These are phyloP conservation scores for Spatulosminthurus flaviceps DNA, from an alignment of 2,888 invertebrate genomes.

Conservation along the genomic window DNA sequence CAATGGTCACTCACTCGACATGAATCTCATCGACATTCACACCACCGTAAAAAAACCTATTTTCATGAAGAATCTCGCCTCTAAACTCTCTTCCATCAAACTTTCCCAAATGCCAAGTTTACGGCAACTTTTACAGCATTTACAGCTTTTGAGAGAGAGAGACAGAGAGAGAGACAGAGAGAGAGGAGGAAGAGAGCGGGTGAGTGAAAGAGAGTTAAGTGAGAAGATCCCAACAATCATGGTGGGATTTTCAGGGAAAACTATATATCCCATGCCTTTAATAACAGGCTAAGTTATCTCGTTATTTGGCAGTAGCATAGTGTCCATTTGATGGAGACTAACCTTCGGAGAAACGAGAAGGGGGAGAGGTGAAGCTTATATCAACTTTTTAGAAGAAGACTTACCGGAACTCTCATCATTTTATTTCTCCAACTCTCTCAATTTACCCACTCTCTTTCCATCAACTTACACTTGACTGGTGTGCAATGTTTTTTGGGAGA, in stretches of 20 bases:
- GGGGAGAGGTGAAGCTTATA: not conserved
- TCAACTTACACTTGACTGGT: not conserved
- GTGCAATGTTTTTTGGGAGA: no score
- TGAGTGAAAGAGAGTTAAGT: not conserved
- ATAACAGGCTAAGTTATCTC: constrained; percentile 13
- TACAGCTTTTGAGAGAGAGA: not conserved
- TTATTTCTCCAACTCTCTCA: not conserved
- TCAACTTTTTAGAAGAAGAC: no score
- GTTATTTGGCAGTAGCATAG: constrained; percentile 1
- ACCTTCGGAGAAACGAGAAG: not conserved
- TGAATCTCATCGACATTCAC: constrained; percentile 52
- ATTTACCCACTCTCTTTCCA: not conserved
- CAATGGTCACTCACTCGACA: constrained; percentile 47
- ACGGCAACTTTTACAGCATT: not conserved
- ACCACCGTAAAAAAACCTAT: constrained; percentile 51
- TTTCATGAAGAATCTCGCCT: constrained; percentile 41
- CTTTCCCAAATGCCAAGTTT: constrained; percentile 18
- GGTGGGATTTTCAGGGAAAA: not conserved
- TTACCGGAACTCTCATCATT: constrained; percentile 1
- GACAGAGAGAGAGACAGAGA: not conserved
- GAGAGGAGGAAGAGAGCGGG: no score
- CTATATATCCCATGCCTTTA: not conserved
- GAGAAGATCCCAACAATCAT: not conserved
- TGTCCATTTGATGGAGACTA: constrained; percentile 1
- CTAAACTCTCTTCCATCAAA: constrained; percentile 35